A percentile compares a stretch with the other conserved stretches of the same genome.
phyloP scores from a whole-genome alignment of 2,113 vertebrate species.

The Onychostruthus taczanowskii region DNA sequence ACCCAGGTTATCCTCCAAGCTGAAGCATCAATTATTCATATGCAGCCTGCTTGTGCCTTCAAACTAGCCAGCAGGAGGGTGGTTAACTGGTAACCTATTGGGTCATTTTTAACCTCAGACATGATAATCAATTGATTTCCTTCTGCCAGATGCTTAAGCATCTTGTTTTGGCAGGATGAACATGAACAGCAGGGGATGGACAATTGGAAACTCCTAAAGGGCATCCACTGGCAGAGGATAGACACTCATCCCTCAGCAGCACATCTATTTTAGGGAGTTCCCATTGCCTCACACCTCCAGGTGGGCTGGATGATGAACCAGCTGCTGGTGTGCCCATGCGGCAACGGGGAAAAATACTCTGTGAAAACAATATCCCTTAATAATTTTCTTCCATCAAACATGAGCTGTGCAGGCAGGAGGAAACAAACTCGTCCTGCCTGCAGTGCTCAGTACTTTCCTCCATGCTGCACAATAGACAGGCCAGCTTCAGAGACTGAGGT shows the following conservation, averaged over 20 bases:
- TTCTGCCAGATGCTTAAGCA: conserved; percentile 1
- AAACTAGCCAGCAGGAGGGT: background rate
- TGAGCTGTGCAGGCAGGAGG: background rate
- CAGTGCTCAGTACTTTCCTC: background rate
- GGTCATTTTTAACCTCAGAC: background rate
- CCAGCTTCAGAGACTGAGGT: background rate
- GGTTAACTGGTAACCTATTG: background rate
- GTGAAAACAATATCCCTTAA: background rate
- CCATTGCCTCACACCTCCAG: background rate
- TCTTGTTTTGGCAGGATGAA: conserved; percentile 4
- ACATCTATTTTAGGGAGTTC: background rate
- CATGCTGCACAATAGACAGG: background rate
- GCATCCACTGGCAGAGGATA: background rate
- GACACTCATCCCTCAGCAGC: background rate
- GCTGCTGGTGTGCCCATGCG: background rate
- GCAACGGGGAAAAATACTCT: background rate
- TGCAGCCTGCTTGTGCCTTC: background rate
- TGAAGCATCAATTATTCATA: background rate
- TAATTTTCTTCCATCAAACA: background rate
- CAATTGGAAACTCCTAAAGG: background rate
- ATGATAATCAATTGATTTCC: background rate
- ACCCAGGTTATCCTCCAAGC: background rate
- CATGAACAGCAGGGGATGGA: background rate
- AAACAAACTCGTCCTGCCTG: background rate
- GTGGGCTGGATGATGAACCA: background rate